Evolutionary conservation across 2,113 vertebrate species (phyloP).

Genomic region (Eupsittula cactorum): DNA sequence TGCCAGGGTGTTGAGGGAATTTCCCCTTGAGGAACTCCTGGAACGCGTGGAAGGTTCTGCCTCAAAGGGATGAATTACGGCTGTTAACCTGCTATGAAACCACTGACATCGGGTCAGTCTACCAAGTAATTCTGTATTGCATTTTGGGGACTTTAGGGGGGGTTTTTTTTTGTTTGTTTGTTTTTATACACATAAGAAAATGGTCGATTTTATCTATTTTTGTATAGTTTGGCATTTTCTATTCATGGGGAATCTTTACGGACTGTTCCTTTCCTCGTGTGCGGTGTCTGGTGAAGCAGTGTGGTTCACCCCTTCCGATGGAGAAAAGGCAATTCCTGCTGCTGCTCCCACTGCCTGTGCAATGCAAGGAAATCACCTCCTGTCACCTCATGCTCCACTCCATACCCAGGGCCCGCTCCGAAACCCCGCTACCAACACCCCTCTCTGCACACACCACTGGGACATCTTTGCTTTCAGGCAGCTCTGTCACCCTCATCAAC

Average conservation of each 20-base stretch:
- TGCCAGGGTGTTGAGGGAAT: neutral
- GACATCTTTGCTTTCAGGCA: neutral
- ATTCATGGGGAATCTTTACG: conserved; percentile 60
- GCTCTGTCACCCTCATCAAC: neutral
- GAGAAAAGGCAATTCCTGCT: conserved; percentile 9
- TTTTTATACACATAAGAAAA: conserved; percentile 68
- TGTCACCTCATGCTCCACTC: too few species aligned
- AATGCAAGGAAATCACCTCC: neutral
- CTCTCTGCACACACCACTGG: neutral
- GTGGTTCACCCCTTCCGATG: conserved; percentile 46
- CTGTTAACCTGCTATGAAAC: neutral
- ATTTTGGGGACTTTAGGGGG: neutral
- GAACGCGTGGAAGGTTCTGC: neutral
- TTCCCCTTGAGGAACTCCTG: neutral
- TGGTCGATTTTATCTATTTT: conserved; percentile 75
- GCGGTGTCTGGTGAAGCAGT: conserved; percentile 21
- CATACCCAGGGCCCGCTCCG: neutral
- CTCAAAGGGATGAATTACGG: neutral
- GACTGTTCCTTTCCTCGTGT: conserved; percentile 58
- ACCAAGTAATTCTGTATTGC: conserved; percentile 50
- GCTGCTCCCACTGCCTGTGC: conserved; percentile 41
- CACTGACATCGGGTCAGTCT: neutral
- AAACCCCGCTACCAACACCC: neutral
- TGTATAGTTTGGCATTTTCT: conserved; percentile 78
- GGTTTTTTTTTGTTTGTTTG: neutral